Percentiles rank a stretch among this genome's conserved stretches.
These are phyloP conservation scores for Phanerotoma sp. DNA, from an alignment of 2,888 invertebrate species.

Conservation along the genomic window DNA sequence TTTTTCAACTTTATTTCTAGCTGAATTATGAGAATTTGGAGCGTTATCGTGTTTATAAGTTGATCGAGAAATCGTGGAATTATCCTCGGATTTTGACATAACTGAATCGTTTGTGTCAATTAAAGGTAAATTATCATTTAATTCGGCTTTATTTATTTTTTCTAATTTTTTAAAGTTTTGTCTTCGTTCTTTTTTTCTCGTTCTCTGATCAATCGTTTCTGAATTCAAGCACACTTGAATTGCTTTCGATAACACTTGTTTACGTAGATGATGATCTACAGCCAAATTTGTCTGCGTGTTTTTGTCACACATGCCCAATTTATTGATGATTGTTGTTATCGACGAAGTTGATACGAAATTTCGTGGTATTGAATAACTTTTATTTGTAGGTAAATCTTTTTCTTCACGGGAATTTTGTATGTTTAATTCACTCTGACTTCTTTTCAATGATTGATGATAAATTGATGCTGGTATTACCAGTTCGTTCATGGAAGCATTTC, in stretches of 20 bases:
- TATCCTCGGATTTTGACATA: no score
- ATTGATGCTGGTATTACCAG: slow-evolving; percentile 36
- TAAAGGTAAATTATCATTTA: background rate
- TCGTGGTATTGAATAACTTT: slow-evolving; percentile 35
- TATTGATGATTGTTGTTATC: slow-evolving; percentile 54
- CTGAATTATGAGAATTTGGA: no score
- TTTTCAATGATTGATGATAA: slow-evolving; percentile 42
- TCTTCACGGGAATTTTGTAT: no score
- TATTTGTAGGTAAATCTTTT: slow-evolving; percentile 35
- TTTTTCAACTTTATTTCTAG: slow-evolving; percentile 47
- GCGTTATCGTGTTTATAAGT: no score
- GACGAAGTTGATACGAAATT: slow-evolving; percentile 56
- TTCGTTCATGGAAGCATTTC: slow-evolving; percentile 53
- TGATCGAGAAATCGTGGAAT: no score
- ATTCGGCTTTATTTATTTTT: background rate
- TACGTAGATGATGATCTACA: slow-evolving; percentile 19
- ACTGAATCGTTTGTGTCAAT: no score
- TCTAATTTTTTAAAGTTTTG: background rate
- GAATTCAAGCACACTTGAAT: slow-evolving; percentile 39
- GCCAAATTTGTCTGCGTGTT: slow-evolving; percentile 49
- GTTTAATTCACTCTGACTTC: slow-evolving; percentile 54
- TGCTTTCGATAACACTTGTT: slow-evolving; percentile 48
- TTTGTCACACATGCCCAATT: slow-evolving; percentile 51
- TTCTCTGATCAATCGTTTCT: no score
- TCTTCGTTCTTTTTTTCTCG: background rate